A percentile compares a stretch with the other conserved stretches of the same genome.
Conservation (phyloP, 2,888 invertebrate genomes). For the Patella depressa region DNA sequence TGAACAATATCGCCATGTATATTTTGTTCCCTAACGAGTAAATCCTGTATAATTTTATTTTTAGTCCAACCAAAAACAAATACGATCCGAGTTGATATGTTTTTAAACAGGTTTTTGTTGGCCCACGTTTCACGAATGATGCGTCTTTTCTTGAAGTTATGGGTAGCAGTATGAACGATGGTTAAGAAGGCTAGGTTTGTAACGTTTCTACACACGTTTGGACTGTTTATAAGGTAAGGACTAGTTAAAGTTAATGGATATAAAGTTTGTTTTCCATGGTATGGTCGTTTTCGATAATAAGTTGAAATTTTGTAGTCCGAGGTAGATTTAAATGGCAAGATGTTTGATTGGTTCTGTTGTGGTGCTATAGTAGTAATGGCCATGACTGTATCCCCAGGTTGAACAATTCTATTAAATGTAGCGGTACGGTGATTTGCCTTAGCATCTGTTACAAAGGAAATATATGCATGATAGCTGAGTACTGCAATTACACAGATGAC, state of each 20-base stretch:
- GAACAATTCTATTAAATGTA: too few relatives aligned
- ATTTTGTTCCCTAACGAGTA: slow-evolving; percentile 52
- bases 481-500: too few relatives aligned
- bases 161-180: slow-evolving; percentile 51
- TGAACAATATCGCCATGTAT: slow-evolving; percentile 57
- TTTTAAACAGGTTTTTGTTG: slow-evolving; percentile 42
- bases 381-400: too few relatives aligned
- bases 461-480: too few relatives aligned
- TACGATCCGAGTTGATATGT: slow-evolving; percentile 44
- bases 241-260: slow-evolving; percentile 52
- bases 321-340: too few relatives aligned
- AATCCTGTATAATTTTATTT: slow-evolving; percentile 40
- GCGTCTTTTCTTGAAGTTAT: slow-evolving; percentile 48
- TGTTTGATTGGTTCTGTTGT: too few relatives aligned
- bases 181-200: slow-evolving; percentile 49
- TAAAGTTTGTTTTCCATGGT: slow-evolving; percentile 11
- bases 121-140: slow-evolving; percentile 59
- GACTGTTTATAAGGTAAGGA: slow-evolving; percentile 52
- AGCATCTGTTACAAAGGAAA: too few relatives aligned
- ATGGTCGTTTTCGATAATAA: too few relatives aligned
- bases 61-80: slow-evolving; percentile 35
- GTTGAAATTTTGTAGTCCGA: too few relatives aligned
- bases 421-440: too few relatives aligned
- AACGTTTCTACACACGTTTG: slow-evolving; percentile 41
- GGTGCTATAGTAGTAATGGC: too few relatives aligned